Base-by-base conservation (phyloP, 2,797 vertebrate genomes). In the Thaleichthys pacificus region DNA sequence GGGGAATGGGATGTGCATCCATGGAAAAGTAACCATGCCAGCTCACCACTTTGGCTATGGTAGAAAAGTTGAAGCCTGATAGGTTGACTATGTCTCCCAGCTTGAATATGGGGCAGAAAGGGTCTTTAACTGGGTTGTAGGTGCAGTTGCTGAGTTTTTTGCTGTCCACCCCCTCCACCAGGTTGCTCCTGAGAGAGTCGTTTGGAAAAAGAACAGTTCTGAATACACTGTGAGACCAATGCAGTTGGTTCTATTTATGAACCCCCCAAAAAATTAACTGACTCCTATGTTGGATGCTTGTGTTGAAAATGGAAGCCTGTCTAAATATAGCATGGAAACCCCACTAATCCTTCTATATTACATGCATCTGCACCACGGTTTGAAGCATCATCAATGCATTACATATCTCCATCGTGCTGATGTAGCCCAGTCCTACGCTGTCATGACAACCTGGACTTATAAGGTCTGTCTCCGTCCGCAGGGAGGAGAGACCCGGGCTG, bases 31-130 rank as follows among this genome's bases (percentile, higher is more conserved):
- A 14, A 30, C 17, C 26, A 6, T 28, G 42, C 6, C 17, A 60
- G 79, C 83, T 74, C 88, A 99, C 97, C 94, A 90, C 91, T 78
- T 67, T 82, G 9, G 97, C 97, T 74, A 99, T 86, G 0, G 82
- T 76, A 70, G 89, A 84, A 68, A 98, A 99, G 42, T 79, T 89
- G 82, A 96, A 96, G n/a, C 95, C 96, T 0, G 96, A 95, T 42
- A 92, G 84, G 66, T 85, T 89, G 15, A 96, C 93, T 3, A 98
- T 88, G 65, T 98, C 94, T 77, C 96, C 94, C 22, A 99, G 85
- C 76, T 74, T 92, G 86, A 99, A 98, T 76, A 99, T 94, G 0
- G 97, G 97, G 69, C 97, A 99, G 12, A 97, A 85, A 0, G 96
- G 93, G 60, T 92, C 84, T 0, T 69, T 24, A 3, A 54, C 42